Evolutionary conservation across 1,140 invertebrate genomes (phyloP), one percentile per base, ranked within the genome.

Genomic region (Listronotus oregonensis): DNA sequence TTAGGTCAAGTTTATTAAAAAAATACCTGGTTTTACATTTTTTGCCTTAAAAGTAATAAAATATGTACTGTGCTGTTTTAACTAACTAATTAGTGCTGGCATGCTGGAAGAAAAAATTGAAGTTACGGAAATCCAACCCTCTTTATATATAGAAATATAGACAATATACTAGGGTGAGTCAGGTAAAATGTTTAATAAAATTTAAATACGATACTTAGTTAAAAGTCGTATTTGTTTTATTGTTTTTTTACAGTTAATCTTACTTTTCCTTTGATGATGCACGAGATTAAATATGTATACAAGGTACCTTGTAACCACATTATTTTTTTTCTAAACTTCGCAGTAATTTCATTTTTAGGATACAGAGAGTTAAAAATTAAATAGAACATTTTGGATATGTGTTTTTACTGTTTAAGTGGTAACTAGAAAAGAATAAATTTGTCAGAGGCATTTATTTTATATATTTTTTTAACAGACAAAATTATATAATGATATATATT

Each of bases 71-170:
- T 77, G 75, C 75, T 68, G 60, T 71, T 68, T 67, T 64, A 70
- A 68, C 73, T 75, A 77, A 72, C 75, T 77, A 77, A 70, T 60
- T n/a, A 70, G 75, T 77, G 75, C 75, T 77, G 72, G 71, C 75
- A 77, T 77, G 75, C 75, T 69, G 54, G 68, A 70, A 64, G 44
- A 18, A 64, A 64, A 64, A 64, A 64, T 31, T 54, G 43, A 15
- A 21, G 12, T 37, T 56, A 42, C 7, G 11, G 7, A 50, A 21
- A 50, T 50, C 47, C 18, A 50, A 50, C 17, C 14, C 17, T 17
- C 17, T 6, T 44, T 15, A 50, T 3, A 50, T 50, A n/a, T 50
- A 21, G 6, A 50, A 50, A 50, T 27, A 18, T 31, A 31, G 12
- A 50, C n/a, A 4, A 18, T 12, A 18, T 21, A 21, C 7, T 9